Evolutionary conservation across 2,797 vertebrate species (phyloP).

Genomic region (Channallabes apus): DNA sequence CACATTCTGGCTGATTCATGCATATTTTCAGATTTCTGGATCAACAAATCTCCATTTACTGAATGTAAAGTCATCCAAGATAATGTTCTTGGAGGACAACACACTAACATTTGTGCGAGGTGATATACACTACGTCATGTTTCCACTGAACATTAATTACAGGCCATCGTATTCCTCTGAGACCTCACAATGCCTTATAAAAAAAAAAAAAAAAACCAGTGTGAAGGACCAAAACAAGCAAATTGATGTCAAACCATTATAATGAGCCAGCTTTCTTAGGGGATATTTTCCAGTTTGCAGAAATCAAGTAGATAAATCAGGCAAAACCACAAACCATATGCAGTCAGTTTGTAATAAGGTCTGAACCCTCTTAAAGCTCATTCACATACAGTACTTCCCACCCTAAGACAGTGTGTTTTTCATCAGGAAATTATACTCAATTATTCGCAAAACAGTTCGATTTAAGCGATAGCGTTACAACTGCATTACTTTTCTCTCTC

Average conservation of each 20-base stretch:
- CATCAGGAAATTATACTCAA: neutral
- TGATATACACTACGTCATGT: neutral
- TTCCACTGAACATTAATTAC: conserved; percentile 10
- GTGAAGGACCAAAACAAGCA: conserved; percentile 31
- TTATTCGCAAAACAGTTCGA: neutral
- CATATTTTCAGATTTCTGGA: too few species aligned
- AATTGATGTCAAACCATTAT: conserved; percentile 16
- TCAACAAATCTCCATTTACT: neutral
- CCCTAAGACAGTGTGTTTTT: neutral
- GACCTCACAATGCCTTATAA: conserved; percentile 39
- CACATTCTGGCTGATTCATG: too few species aligned
- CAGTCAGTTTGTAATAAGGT: conserved; percentile 7
- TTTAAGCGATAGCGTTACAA: conserved; percentile 15
- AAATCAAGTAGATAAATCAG: neutral
- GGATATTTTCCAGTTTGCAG: neutral
- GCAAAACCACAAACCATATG: conserved; percentile 3
- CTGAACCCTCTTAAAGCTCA: conserved; percentile 17
- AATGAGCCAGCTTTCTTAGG: neutral
- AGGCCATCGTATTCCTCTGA: neutral
- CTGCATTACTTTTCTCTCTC: conserved; percentile 2
- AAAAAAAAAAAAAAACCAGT: too few species aligned
- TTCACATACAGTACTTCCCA: neutral
- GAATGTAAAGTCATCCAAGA: conserved; percentile 35
- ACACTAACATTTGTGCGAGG: neutral
- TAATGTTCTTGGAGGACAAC: conserved; percentile 16